Evolutionary conservation across 23 tunicate species (phyloP), one percentile per base, ranked within the genome.

Genomic region (Styela plicata): DNA sequence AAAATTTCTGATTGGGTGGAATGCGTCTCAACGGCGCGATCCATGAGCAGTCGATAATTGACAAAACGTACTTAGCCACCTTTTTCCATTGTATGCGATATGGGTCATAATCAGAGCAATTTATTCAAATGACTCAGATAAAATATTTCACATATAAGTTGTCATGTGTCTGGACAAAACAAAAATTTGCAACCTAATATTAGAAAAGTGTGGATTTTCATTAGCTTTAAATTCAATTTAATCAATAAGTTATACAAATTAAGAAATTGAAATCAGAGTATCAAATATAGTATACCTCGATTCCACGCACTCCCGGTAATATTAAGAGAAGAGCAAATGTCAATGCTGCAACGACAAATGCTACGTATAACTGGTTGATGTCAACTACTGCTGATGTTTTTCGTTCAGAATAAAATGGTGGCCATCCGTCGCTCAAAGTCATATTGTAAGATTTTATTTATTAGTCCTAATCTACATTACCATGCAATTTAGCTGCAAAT

Each of bases 391-490:
- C 98, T 0, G 83, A 35, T 24, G 84, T 32, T 13, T 80, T 62
- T 16, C 93, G 75, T 33, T 83, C 89, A 35, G 67, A 74, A 74
- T 93, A 93, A 85, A 93, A 88, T 52, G 97, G 97, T n/a, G 97
- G 89, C 69, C 79, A 92, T 7, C 97, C 97, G 82, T 92, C 97
- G 24, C 83, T 53, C n/a, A 92, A 63, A n/a, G 92, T 84, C 97
- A 92, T 92, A 21, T 7, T 70, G 33, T 25, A 17, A 29, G 13
- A 73, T n/a, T n/a, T n/a, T n/a, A n/a, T n/a, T n/a, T n/a, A n/a
- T n/a, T n/a, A n/a, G n/a, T n/a, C n/a, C n/a, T n/a, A n/a, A n/a
- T n/a, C n/a, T n/a, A n/a, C n/a, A n/a, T n/a, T n/a, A n/a, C n/a
- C n/a, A n/a, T n/a, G n/a, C n/a, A n/a, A n/a, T n/a, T n/a, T n/a